These are phyloP conservation scores for Trachymyrmex cornetzi DNA, from an alignment of 1,140 invertebrate species.

Conservation along the genomic window DNA sequence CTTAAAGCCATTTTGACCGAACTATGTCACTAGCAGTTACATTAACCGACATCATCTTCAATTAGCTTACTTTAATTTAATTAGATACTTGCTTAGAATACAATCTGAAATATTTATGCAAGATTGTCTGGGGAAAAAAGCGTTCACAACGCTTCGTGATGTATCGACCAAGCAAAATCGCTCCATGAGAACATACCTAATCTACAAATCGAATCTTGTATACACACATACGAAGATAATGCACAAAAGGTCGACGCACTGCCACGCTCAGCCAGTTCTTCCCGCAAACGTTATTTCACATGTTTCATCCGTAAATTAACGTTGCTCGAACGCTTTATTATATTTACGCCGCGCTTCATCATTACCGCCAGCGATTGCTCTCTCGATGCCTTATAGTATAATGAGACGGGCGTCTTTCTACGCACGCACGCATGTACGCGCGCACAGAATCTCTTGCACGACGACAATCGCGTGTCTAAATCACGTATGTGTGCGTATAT, in stretches of 20 bases:
- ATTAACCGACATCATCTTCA: conserved; percentile 18
- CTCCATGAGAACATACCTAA: conserved; percentile 6
- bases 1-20: background rate
- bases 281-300: conserved; percentile 24
- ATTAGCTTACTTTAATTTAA: conserved; percentile 41
- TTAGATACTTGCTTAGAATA: background rate
- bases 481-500: background rate
- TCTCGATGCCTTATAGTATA: background rate
- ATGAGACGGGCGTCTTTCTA: conserved; percentile 30
- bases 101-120: conserved; percentile 13
- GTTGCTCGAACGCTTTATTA: conserved; percentile 28
- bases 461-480: background rate
- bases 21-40: background rate
- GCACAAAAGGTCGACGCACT: conserved; percentile 41
- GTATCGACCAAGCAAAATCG: conserved; percentile 17
- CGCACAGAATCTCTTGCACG: background rate
- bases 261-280: conserved; percentile 31
- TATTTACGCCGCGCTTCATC: conserved; percentile 39
- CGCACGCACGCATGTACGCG: background rate
- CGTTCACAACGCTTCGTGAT: background rate
- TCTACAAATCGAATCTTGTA: conserved; percentile 34
- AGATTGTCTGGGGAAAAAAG: background rate
- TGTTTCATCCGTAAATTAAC: conserved; percentile 32
- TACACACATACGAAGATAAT: conserved; percentile 13
- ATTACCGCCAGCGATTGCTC: conserved; percentile 34